A percentile compares a stretch with the other conserved stretches of the same genome.
phyloP scores from a whole-genome alignment of 2,797 vertebrate genomes.

The Euthynnus affinis region DNA sequence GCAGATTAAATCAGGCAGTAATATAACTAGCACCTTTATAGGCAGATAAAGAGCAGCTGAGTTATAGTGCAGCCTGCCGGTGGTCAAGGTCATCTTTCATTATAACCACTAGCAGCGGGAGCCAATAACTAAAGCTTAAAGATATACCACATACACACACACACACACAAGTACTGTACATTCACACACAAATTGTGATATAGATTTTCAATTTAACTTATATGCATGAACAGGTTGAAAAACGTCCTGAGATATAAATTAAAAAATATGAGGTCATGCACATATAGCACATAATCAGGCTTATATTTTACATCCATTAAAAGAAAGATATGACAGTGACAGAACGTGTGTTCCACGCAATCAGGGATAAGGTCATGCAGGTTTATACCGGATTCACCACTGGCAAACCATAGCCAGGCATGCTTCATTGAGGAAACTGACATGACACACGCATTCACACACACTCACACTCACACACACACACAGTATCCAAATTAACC shows the following conservation, averaged over 20 bases:
- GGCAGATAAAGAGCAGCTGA: constrained; percentile 73
- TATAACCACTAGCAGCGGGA: constrained; percentile 56
- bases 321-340: constrained; percentile 39
- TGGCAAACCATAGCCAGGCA: constrained; percentile 70
- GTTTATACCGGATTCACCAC: constrained; percentile 55
- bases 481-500: constrained; percentile 40
- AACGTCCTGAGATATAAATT: constrained; percentile 25
- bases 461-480: constrained; percentile 54
- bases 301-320: constrained; percentile 36
- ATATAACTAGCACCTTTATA: constrained; percentile 74
- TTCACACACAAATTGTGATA: constrained; percentile 11
- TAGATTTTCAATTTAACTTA: constrained; percentile 34
- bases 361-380: constrained; percentile 72
- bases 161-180: constrained; percentile 22
- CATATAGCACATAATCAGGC: constrained; percentile 26
- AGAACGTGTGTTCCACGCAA: constrained; percentile 30
- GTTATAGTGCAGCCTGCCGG: constrained; percentile 70
- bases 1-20: constrained; percentile 69
- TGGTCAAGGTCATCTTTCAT: constrained; percentile 78
- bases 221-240: constrained; percentile 35
- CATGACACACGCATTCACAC: constrained; percentile 43
- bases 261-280: constrained; percentile 64
- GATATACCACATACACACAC: constrained; percentile 18
- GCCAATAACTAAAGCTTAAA: constrained; percentile 46
- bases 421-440: constrained; percentile 64